Conservation (phyloP, 2,797 vertebrate genomes). For the Lerista edwardsae region DNA sequence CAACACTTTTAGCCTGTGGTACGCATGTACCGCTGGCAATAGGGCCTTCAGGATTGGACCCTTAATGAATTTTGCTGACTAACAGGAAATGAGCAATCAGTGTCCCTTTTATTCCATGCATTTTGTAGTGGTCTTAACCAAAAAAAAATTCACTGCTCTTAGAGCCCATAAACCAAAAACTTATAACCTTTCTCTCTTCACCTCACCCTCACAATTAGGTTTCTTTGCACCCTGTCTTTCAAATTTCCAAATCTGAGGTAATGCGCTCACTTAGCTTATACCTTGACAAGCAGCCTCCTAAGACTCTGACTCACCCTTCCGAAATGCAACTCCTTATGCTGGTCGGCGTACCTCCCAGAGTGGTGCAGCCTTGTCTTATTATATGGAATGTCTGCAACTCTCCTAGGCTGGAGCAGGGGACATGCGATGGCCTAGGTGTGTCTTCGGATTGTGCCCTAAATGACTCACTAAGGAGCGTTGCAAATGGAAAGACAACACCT, state of each 20-base stretch:
- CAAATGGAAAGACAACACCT: neutral
- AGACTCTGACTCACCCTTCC: neutral
- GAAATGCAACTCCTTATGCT: neutral
- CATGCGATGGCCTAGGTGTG: no score
- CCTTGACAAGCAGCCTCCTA: neutral
- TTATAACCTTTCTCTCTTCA: neutral
- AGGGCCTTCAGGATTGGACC: no score
- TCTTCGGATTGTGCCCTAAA: no score
- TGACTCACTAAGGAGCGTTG: neutral
- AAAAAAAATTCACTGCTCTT: neutral
- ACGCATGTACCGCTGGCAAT: no score
- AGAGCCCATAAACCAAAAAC: neutral
- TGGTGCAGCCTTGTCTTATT: no score
- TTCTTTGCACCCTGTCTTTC: neutral
- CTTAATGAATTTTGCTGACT: neutral
- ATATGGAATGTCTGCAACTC: no score
- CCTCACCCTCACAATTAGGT: neutral
- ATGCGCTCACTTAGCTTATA: neutral
- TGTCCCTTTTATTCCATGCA: neutral
- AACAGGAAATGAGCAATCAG: neutral
- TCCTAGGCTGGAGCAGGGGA: no score
- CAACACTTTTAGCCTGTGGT: no score
- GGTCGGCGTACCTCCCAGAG: no score
- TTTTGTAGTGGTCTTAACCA: neutral
- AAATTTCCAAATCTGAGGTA: neutral